phyloP scores from a whole-genome alignment of 1,140 invertebrate genomes.

The Orchesella cincta region DNA sequence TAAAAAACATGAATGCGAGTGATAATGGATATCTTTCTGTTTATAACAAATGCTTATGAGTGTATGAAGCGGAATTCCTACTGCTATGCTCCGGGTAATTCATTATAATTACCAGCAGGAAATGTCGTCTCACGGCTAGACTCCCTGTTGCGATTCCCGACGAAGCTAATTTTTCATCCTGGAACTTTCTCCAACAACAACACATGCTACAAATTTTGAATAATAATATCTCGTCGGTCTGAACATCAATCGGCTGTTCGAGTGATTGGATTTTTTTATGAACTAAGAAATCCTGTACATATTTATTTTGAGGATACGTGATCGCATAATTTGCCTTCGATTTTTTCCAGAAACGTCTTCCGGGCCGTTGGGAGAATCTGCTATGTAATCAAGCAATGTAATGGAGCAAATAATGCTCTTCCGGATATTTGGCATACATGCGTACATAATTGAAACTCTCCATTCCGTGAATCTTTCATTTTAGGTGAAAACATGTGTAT shows the following conservation, averaged over 20 bases:
- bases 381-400: no score
- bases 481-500: neutral
- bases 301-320: neutral
- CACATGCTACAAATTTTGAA: neutral
- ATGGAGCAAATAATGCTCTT: neutral
- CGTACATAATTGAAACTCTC: neutral
- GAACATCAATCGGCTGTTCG: neutral
- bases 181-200: neutral
- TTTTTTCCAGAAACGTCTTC: neutral
- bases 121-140: neutral
- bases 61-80: neutral
- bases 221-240: neutral
- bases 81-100: neutral
- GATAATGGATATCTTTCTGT: no score
- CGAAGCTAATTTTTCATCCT: neutral
- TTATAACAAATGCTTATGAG: no score
- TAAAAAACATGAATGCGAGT: no score
- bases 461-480: neutral
- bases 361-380: no score
- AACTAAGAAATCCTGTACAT: neutral
- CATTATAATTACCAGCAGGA: constrained; percentile 17
- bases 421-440: neutral
- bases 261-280: neutral
- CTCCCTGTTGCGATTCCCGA: neutral
- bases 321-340: neutral